Evolutionary conservation across 2,797 vertebrate species (phyloP), one percentile per base, ranked within the genome.

Genomic region (Macrochelys suwanniensis): DNA sequence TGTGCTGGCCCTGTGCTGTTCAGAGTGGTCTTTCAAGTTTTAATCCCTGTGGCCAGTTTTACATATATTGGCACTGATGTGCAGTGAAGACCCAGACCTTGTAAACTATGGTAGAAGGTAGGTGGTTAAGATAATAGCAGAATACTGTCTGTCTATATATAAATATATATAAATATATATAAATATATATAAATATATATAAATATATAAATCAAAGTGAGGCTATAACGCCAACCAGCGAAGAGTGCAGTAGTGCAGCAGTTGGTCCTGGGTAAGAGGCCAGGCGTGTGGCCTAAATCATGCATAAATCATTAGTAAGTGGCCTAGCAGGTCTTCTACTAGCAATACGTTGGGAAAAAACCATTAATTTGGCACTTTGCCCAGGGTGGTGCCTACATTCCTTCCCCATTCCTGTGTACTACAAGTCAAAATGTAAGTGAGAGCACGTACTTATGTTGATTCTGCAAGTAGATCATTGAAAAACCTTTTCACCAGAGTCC

Each of bases 381-480:
- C 47, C 77, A 26, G 8, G 2, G 10, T 25, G 11, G 19, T 33
- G 8, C 42, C 28, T 28, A 2, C 65, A 31, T 82, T 0, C 49
- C 91, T 95, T 90, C 82, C 47, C 47, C 81, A 6, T 6, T 84
- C 89, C 84, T 82, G 11, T 90, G 93, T 45, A 45, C 88, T 87
- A 26, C 51, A 79, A 4, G 71, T 37, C 42, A 47, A 84, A 54
- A 57, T 5, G 9, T 8, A 88, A 51, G 19, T 84, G 59, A 87
- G 25, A 23, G 77, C n/a, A 87, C 78, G 71, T 85, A 51, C 11
- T 2, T 3, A 79, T 28, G 77, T 23, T 74, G 25, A 94, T 71
- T 37, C 89, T 79, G 25, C 68, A 77, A 37, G 16, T 93, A 53
- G 23, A 28, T 54, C 28, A 16, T 21, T 92, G 77, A 87, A 54